phyloP scores from a whole-genome alignment of 2,888 invertebrate genomes.

The Poecilobothrus nobilitatus region DNA sequence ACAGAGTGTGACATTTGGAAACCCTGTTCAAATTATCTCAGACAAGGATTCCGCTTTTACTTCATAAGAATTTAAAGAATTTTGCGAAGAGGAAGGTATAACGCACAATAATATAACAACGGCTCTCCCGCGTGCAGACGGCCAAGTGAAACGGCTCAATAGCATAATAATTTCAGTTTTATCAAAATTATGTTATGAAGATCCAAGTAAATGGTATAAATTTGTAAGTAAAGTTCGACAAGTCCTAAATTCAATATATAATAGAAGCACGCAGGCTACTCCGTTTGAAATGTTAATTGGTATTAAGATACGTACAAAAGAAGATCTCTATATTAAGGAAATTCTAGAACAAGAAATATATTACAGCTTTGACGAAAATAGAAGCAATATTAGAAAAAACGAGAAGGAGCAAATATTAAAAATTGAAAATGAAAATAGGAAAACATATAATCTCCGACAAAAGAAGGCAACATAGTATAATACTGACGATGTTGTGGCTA shows the following conservation, averaged over 20 bases:
- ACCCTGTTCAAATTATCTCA: conserved; percentile 18
- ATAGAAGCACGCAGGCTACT: background rate
- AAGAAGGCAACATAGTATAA: background rate
- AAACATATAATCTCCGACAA: background rate
- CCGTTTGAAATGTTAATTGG: background rate
- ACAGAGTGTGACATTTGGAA: conserved; percentile 17
- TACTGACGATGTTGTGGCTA: background rate
- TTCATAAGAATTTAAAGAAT: conserved; percentile 18
- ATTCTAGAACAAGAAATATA: background rate
- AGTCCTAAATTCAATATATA: background rate
- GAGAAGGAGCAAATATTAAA: background rate
- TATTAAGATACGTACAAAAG: background rate
- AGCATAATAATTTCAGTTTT: conserved; percentile 25
- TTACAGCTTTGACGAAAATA: background rate
- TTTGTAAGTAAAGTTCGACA: background rate
- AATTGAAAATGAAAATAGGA: background rate
- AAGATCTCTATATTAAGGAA: background rate
- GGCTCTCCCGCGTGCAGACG: conserved; percentile 33
- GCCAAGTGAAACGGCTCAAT: conserved; percentile 33
- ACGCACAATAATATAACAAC: conserved; percentile 15
- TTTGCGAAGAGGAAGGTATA: conserved; percentile 14
- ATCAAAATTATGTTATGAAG: background rate
- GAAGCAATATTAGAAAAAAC: background rate
- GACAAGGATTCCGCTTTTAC: conserved; percentile 22
- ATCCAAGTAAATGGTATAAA: background rate